Conservation (phyloP, 1,140 invertebrate genomes). For the Drosophila subobscura region DNA sequence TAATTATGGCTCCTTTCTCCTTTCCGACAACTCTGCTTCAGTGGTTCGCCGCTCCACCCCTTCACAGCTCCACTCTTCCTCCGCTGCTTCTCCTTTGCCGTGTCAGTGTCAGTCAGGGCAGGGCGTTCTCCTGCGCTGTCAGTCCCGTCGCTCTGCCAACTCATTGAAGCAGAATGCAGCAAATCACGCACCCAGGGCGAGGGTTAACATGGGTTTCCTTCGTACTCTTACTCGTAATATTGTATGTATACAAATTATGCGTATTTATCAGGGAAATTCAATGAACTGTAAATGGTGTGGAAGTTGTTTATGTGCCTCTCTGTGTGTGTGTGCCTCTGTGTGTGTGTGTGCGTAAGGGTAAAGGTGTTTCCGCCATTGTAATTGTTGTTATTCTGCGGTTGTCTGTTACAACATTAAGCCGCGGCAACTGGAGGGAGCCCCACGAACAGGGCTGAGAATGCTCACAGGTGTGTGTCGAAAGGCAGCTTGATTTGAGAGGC, state of each 20-base stretch:
- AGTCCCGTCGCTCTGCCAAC: constrained; percentile 44
- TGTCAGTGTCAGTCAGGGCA: constrained; percentile 42
- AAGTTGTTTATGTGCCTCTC: constrained; percentile 60
- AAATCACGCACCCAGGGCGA: constrained; percentile 64
- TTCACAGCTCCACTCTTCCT: constrained; percentile 18
- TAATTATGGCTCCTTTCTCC: constrained; percentile 59
- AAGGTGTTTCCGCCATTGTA: constrained; percentile 53
- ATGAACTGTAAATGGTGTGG: constrained; percentile 81
- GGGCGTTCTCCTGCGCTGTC: neutral
- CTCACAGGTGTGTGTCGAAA: constrained; percentile 80
- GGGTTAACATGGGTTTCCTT: constrained; percentile 24
- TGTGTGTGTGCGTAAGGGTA: constrained; percentile 19
- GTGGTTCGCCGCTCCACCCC: no score
- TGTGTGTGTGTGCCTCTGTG: neutral
- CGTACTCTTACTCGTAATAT: constrained; percentile 4
- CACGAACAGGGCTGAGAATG: constrained; percentile 59
- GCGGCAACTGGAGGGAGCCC: constrained; percentile 11
- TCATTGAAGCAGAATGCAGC: constrained; percentile 78
- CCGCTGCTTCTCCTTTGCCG: constrained; percentile 26
- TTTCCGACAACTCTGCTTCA: no score
- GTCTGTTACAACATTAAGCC: constrained; percentile 72
- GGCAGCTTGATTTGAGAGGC: constrained; percentile 32
- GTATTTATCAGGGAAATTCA: constrained; percentile 81
- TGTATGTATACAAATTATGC: constrained; percentile 80
- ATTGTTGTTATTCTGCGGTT: constrained; percentile 68